Base-by-base conservation (phyloP, 2,797 vertebrate species). In the Anniella stebbinsi region DNA sequence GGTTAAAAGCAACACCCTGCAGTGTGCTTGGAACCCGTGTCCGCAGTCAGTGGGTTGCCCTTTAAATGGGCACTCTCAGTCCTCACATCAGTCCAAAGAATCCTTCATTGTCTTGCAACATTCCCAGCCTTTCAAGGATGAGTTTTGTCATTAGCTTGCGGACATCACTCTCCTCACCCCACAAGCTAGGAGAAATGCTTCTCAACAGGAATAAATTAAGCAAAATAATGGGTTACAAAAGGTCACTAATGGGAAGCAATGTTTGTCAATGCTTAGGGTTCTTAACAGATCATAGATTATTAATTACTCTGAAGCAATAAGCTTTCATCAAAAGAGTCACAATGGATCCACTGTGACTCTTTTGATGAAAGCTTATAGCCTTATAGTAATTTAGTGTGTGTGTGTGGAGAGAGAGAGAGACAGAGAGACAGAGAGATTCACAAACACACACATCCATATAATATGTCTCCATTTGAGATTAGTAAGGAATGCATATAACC, bases 231-330 rank as follows among this genome's bases (percentile, higher is more conserved):
- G 60, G 51, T 92, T 85, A n/a, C 33, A 75, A 77, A 90, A 86
- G 75, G 92, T 96, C 95, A 94, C 88, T 94, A 96, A 95, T 95
- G 88, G 89, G 88, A 94, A 95, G 90, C 1, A 78, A 77, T 84
- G 54, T 66, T 94, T 96, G 93, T 94, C 90, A 91, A 81, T 63
- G 48, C 86, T n/a, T 91, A 90, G 88, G 87, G 87, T 73, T 84
- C 38, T 91, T 94, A 86, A 94, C 51, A 93, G 87, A 94, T 92
- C 70, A 92, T 91, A 63, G 77, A 95, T 97, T 95, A 96, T 96
- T 95, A 95, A 95, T 94, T 95, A 90, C 86, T 83, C 67, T 57
- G 91, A 86, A 92, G 63, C 88, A 92, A 90, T 54, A 82, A 87
- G 28, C 87, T 95, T 95, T 86, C 84, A 57, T 95, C 80, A 73